Percentiles rank a stretch among this genome's conserved stretches.
Conservation (phyloP, 2,888 invertebrate species). For the Lithosia quadra region DNA sequence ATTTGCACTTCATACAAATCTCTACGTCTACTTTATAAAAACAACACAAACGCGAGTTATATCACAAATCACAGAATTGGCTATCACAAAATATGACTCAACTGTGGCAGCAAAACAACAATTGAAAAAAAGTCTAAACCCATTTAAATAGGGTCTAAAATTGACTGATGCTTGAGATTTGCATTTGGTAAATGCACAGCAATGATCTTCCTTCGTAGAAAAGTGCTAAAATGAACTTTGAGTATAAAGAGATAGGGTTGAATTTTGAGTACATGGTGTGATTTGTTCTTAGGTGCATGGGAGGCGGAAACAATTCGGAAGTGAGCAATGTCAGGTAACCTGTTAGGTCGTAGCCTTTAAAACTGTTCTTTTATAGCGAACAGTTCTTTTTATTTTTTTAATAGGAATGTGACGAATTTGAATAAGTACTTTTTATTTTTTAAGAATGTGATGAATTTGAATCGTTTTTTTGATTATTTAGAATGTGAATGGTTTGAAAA, state of each 20-base stretch:
- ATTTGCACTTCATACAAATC: too few species aligned
- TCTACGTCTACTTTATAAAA: not conserved
- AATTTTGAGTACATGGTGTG: conserved; percentile 13
- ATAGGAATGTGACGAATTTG: not conserved
- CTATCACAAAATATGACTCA: conserved; percentile 31
- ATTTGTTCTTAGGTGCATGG: conserved; percentile 9
- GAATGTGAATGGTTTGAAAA: too few species aligned
- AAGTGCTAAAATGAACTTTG: conserved; percentile 16
- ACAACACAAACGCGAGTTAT: conserved; percentile 4
- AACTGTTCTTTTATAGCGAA: conserved; percentile 9
- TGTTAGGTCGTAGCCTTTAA: conserved; percentile 18
- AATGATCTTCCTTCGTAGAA: conserved; percentile 8
- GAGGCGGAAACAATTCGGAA: conserved; percentile 42
- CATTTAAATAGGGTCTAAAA: conserved; percentile 30
- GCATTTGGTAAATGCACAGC: conserved; percentile 28
- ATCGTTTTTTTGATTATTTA: too few species aligned
- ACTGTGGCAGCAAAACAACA: conserved; percentile 11
- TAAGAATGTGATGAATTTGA: too few species aligned
- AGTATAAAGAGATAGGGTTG: not conserved
- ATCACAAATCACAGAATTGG: conserved; percentile 31
- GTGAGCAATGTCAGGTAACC: conserved; percentile 34
- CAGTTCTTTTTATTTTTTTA: conserved; percentile 3
- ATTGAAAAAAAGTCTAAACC: conserved; percentile 26
- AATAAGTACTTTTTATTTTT: not conserved
- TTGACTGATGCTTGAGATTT: conserved; percentile 32